Evolutionary conservation across 2,113 vertebrate species (phyloP).

Genomic region (Rallus limicola): DNA sequence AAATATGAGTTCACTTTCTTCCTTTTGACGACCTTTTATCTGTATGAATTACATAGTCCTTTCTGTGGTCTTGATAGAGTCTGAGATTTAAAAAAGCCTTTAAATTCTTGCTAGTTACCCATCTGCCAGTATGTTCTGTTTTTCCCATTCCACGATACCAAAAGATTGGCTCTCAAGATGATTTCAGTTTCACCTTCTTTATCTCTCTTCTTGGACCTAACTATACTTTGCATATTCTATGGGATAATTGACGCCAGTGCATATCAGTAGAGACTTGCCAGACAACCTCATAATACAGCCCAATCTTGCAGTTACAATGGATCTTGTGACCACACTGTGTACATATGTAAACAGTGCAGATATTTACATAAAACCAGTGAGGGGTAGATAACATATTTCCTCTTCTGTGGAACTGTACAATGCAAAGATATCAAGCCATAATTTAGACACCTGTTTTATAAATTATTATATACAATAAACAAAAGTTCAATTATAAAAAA

Average conservation of each 20-base stretch:
- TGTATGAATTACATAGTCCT: background rate
- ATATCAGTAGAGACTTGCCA: slow-evolving; percentile 6
- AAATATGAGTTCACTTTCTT: background rate
- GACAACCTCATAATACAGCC: slow-evolving; percentile 29
- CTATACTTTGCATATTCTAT: background rate
- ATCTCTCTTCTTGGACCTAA: background rate
- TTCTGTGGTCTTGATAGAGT: background rate
- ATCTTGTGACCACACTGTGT: slow-evolving; percentile 15
- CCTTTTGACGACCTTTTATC: background rate
- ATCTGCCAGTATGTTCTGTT: background rate
- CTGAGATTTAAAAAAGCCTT: background rate
- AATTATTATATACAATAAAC: background rate
- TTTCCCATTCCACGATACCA: background rate
- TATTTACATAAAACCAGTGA: slow-evolving; percentile 30
- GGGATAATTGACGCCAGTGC: background rate
- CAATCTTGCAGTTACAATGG: background rate
- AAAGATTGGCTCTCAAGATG: background rate
- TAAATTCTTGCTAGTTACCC: background rate
- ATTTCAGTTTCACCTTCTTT: background rate
- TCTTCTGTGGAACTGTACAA: background rate
- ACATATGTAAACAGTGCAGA: slow-evolving; percentile 13
- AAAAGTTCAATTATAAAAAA: background rate
- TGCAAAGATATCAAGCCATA: background rate
- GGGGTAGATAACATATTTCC: slow-evolving; percentile 26
- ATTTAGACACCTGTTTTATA: background rate